These are phyloP conservation scores for Haliclona indistincta DNA, from an alignment of 37 sponge, comb jelly and placozoan species.

Conservation along the genomic window DNA sequence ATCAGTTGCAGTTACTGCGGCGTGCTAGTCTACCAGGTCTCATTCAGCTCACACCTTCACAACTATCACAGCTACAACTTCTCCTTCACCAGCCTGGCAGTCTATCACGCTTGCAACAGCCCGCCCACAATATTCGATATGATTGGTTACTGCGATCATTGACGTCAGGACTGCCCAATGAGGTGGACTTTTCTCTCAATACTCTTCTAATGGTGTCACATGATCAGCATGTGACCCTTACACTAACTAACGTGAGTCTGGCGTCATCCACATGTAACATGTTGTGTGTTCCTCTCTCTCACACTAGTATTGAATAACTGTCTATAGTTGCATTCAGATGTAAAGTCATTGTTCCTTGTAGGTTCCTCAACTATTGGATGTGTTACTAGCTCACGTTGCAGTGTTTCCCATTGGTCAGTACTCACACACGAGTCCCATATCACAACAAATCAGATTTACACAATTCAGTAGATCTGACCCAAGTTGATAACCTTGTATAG, in stretches of 20 bases:
- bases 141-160: conserved; percentile 57
- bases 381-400: conserved; percentile 74
- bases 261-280: not conserved
- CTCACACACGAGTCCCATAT: no score
- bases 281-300: not conserved
- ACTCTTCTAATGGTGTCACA: conserved; percentile 54
- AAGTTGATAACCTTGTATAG: no score
- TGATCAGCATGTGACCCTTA: not conserved
- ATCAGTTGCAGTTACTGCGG: not conserved
- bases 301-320: not conserved
- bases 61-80: not conserved
- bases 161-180: conserved; percentile 78
- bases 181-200: conserved; percentile 84
- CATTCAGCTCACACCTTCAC: not conserved
- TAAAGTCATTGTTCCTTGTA: conserved; percentile 5
- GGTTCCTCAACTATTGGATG: conserved; percentile 50
- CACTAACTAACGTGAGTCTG: conserved; percentile 4
- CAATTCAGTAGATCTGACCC: no score
- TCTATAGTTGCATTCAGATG: no score
- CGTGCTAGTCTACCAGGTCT: not conserved
- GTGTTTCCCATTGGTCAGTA: conserved; percentile 58
- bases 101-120: not conserved
- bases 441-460: no score
- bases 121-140: not conserved
- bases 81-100: not conserved